Base-by-base conservation (phyloP, 2,888 invertebrate species). In the Microchrysa polita region DNA sequence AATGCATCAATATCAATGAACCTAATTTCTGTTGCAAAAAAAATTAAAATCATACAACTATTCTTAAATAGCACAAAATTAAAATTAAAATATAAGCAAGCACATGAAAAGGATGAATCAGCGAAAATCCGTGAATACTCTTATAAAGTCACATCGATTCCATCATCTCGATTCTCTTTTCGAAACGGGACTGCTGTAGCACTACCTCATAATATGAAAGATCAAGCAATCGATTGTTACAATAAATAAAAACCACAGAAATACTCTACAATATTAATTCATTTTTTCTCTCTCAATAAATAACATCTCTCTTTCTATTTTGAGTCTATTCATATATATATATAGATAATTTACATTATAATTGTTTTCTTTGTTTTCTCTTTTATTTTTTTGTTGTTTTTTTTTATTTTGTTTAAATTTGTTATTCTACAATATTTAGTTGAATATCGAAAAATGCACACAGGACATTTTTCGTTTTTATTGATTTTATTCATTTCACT, bases 371-470 rank as follows among this genome's bases (percentile, higher is more conserved):
- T 18, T 55, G 2, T 55, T 2, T 55, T 55, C 20, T 16, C n/a
- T 20, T 7, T 34, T 34, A 5, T 34, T 34, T 7, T 34, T 34
- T 34, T n/a, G n/a, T n/a, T n/a, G n/a, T 55, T 55, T 16, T 16
- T 2, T 20, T 7, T 34, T 34, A 5, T 34, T 34, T 7, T 34
- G 2, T 34, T 59, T 27, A 23, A 22, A 59, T 23, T 61, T 27
- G 61, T 40, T n/a, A 61, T 40, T 61, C 61, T 61, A 61, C 61
- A 61, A 61, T 40, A 61, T 61, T 61, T 61, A 61, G 40, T 23
- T 40, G 23, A 61, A 61, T 40, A 61, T 61, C 40, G 61, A 40
- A 61, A 40, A 61, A 61, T 16, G 16, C 16, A 40, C 27, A 60
- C n/a, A 10, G 27, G 4, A 7, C 27, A 7, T 34, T 34, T 7